phyloP scores from a whole-genome alignment of 2,113 vertebrate genomes.

The Laticauda colubrina region DNA sequence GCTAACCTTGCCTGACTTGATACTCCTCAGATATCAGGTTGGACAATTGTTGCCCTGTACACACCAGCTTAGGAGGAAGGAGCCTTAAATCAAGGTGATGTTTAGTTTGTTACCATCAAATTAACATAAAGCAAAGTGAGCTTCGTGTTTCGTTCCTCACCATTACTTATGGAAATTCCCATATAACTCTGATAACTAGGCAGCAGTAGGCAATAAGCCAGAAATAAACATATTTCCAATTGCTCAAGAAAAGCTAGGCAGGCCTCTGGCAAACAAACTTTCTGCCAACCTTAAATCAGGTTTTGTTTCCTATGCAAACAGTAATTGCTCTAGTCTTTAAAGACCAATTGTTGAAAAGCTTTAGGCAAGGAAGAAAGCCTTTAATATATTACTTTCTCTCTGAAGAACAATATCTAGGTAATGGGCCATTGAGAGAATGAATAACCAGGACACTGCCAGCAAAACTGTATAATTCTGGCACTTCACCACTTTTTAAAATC shows the following conservation, averaged over 20 bases:
- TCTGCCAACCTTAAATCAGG: conserved; percentile 24
- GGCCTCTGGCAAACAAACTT: conserved; percentile 30
- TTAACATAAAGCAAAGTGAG: not conserved
- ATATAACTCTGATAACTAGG: not conserved
- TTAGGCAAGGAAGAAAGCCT: conserved; percentile 59
- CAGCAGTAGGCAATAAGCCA: not conserved
- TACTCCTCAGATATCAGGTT: not conserved
- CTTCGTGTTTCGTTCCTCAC: not conserved
- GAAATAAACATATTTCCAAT: not conserved
- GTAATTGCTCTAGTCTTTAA: conserved; percentile 50
- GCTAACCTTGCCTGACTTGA: not conserved
- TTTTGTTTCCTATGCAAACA: conserved; percentile 44
- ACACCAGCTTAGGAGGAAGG: not conserved
- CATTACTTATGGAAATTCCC: rapidly evolving
- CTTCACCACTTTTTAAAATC: conserved; percentile 63
- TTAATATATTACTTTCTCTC: conserved; percentile 66
- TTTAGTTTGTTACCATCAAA: not conserved
- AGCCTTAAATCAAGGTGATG: not conserved
- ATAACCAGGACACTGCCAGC: conserved; percentile 55
- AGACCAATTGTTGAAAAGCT: conserved; percentile 56
- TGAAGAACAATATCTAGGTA: conserved; percentile 55
- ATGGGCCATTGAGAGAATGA: conserved; percentile 59
- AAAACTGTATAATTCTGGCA: conserved; percentile 67
- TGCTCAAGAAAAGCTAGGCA: conserved; percentile 2
- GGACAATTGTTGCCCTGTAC: not conserved